Evolutionary conservation across 2,888 invertebrate species (phyloP), one percentile per base, ranked within the genome.

Genomic region (Chaetoderma sp.): DNA sequence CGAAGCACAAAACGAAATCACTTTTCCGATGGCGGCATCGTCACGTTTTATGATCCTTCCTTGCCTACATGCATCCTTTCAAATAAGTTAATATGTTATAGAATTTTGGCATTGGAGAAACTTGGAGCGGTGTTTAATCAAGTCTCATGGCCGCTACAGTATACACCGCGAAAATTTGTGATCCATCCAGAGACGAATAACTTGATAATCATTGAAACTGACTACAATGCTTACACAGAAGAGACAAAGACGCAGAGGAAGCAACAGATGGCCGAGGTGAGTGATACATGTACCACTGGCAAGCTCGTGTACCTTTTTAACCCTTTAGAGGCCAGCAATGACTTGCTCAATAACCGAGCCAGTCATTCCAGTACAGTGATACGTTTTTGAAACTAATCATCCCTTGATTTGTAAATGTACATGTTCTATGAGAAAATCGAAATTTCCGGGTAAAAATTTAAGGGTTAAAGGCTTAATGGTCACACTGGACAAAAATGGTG

Each of bases 101-200:
- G 89, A 75, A 99, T 99, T 90, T 90, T 99, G 86, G 98, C 98
- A 0, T 88, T 99, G 60, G 99, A 99, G 86, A 99, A 99, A 86
- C 88, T 99, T 1, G 99, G 99, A 0, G 98, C 97, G 0, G 96
- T 99, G 2, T 99, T 99, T 86, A 99, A 99, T 88, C 98, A 98
- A 86, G 88, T 88, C 60, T 93, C 94, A 4, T 92, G 95, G 79
- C 94, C 95, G 0, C 88, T 99, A 58, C 96, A 97, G 75, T 97
- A 95, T 83, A 99, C 99, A 0, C 99, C 99, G 0, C 90, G 98
- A 52, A 94, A 94, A 80, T 97, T 99, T 85, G 92, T 94, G 21
- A 93, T 98, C 63, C 97, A 98, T 86, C 91, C 92, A 1, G 96
- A 97, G 77, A 93, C 94, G 21, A 94, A 93, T 32, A 93, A 96